phyloP scores from a whole-genome alignment of 2,888 invertebrate species.

The Archaeoteleia sp. region DNA sequence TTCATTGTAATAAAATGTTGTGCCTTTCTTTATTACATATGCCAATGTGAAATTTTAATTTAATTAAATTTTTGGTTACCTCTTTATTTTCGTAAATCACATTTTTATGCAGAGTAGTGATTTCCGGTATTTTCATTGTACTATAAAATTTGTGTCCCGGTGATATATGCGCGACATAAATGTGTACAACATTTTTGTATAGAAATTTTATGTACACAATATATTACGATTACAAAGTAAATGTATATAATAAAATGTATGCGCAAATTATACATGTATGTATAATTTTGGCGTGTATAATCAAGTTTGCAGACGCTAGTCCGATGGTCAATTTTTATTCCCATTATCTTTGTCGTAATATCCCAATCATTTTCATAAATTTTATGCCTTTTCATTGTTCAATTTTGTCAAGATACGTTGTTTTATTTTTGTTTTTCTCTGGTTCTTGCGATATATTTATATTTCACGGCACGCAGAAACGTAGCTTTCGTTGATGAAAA shows the following conservation, averaged over 20 bases:
- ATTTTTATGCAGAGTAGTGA: slow-evolving; percentile 9
- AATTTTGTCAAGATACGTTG: slow-evolving; percentile 2
- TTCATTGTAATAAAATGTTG: too few relatives aligned
- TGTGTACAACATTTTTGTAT: slow-evolving; percentile 35
- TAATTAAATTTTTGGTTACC: too few relatives aligned
- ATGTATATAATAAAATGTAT: slow-evolving; percentile 41
- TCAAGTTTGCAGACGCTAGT: neutral
- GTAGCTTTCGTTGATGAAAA: too few relatives aligned
- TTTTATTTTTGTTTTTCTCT: neutral
- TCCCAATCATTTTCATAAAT: slow-evolving; percentile 14
- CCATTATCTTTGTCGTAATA: slow-evolving; percentile 10
- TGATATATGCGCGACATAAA: slow-evolving; percentile 44
- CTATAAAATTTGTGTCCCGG: slow-evolving; percentile 29
- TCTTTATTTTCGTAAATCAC: too few relatives aligned
- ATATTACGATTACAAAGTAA: slow-evolving; percentile 37
- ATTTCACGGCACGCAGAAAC: too few relatives aligned
- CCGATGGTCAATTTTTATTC: slow-evolving; percentile 32
- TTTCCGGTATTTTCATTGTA: slow-evolving; percentile 25
- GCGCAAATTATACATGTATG: neutral
- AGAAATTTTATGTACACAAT: slow-evolving; percentile 41
- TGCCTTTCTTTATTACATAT: too few relatives aligned
- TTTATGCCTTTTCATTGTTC: slow-evolving; percentile 17
- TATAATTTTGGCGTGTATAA: slow-evolving; percentile 16
- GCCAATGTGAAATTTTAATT: too few relatives aligned
- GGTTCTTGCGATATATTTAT: too few relatives aligned